These are phyloP conservation scores for Eulimnadia texana DNA, from an alignment of 1,140 invertebrate species.

Conservation along the genomic window DNA sequence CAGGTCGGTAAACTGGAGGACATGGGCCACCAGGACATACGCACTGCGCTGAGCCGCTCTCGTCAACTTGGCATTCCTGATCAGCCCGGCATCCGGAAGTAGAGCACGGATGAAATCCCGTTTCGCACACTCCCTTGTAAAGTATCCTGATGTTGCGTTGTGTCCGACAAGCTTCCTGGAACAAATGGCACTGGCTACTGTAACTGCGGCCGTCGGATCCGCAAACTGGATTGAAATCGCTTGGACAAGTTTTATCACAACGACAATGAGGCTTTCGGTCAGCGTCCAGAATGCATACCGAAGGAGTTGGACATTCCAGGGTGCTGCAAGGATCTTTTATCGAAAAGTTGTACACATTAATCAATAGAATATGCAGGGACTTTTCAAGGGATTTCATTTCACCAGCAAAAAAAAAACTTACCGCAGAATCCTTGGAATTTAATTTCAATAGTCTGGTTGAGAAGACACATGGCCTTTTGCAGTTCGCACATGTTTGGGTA, in stretches of 20 bases:
- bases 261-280: slow-evolving; percentile 58
- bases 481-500: slow-evolving; percentile 69
- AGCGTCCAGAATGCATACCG: slow-evolving; percentile 69
- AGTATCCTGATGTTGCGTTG: slow-evolving; percentile 42
- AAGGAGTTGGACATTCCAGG: slow-evolving; percentile 55
- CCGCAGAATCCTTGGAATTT: slow-evolving; percentile 80
- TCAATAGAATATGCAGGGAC: neutral
- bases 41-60: slow-evolving; percentile 64
- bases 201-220: slow-evolving; percentile 34
- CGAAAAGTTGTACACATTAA: neutral
- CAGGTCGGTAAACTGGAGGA: slow-evolving; percentile 57
- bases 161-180: slow-evolving; percentile 31
- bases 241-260: slow-evolving; percentile 49
- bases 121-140: slow-evolving; percentile 60
- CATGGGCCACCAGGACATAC: slow-evolving; percentile 55
- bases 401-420: slow-evolving; percentile 35
- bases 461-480: slow-evolving; percentile 53
- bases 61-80: slow-evolving; percentile 70
- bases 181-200: slow-evolving; percentile 36
- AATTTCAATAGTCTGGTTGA: slow-evolving; percentile 58
- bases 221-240: slow-evolving; percentile 37
- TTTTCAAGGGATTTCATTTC: neutral
- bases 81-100: slow-evolving; percentile 52
- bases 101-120: slow-evolving; percentile 65
- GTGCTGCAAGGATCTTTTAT: slow-evolving; percentile 54